Conservation (phyloP, 2,113 vertebrate species). For the Cyanocitta stelleri region DNA sequence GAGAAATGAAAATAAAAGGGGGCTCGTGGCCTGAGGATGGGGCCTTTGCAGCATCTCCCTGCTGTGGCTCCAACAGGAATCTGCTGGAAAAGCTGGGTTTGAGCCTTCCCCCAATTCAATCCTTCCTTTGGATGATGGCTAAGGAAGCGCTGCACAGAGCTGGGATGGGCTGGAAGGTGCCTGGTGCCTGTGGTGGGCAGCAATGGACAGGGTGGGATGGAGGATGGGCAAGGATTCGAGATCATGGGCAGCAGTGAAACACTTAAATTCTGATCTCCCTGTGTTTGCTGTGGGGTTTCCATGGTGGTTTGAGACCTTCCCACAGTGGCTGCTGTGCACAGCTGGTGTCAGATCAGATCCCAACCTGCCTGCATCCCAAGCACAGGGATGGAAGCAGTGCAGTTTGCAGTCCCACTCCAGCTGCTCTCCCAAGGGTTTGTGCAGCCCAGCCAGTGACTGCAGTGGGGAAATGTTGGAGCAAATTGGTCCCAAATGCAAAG, state of each 20-base stretch:
- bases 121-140: neutral
- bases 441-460: accelerated
- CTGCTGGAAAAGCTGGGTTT: neutral
- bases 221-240: neutral
- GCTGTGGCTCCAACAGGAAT: neutral
- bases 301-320: neutral
- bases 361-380: neutral
- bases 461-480: neutral
- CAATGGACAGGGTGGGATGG: neutral
- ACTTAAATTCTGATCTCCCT: accelerated
- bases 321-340: neutral
- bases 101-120: accelerated
- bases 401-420: accelerated
- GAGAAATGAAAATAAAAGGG: neutral
- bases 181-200: neutral
- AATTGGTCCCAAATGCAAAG: neutral
- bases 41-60: neutral
- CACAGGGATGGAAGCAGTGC: accelerated
- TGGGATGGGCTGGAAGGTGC: neutral
- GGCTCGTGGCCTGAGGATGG: accelerated
- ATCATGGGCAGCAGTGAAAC: accelerated
- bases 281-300: neutral
- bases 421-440: neutral
- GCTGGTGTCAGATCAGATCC: neutral
- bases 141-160: neutral